Conservation (phyloP, 2,113 vertebrate species). For the Prolemur simus region DNA sequence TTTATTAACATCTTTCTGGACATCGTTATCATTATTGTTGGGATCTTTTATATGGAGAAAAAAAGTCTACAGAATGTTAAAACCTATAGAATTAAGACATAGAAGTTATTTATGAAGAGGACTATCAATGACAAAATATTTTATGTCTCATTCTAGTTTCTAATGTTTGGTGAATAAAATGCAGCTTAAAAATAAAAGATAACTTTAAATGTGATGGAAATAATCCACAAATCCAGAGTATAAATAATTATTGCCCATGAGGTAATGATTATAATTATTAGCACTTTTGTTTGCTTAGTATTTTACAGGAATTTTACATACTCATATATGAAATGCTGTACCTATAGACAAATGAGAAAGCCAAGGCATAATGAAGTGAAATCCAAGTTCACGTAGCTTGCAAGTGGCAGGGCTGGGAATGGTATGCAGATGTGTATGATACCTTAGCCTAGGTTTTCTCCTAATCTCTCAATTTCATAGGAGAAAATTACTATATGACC, state of each 20-base stretch:
- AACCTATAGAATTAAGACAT: neutral
- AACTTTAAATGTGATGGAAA: neutral
- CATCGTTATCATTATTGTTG: neutral
- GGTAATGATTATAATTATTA: neutral
- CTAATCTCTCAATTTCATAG: slow-evolving; percentile 35
- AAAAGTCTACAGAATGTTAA: neutral
- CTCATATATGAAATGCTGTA: neutral
- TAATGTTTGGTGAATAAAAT: neutral
- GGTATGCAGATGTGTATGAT: neutral
- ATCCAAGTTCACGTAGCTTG: neutral
- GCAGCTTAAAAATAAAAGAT: neutral
- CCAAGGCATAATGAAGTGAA: neutral
- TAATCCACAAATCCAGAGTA: neutral
- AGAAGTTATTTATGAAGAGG: neutral
- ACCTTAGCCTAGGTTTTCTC: neutral
- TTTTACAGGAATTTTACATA: neutral
- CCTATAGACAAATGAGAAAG: neutral
- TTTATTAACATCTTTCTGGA: neutral
- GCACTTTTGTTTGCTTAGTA: neutral
- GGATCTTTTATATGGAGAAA: neutral
- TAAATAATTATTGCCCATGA: neutral
- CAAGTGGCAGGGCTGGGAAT: neutral
- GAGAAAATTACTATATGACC: neutral
- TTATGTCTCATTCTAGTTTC: neutral
- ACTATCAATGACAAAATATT: neutral